Evolutionary conservation across 1,140 invertebrate species (phyloP).

Genomic region (Aphaenogaster ashmeadi): DNA sequence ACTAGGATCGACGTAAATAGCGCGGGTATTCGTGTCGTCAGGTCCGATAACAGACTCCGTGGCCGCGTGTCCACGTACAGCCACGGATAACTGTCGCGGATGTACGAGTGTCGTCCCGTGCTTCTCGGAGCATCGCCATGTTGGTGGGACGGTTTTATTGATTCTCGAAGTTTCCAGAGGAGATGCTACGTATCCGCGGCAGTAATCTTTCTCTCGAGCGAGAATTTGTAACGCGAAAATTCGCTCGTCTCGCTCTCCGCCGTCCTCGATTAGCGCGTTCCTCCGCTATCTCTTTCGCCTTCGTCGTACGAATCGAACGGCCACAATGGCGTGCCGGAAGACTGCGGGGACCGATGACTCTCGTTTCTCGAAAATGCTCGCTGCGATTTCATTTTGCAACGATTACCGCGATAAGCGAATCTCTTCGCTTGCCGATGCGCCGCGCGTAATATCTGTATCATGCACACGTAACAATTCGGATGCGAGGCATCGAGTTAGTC

Average conservation of each 20-base stretch:
- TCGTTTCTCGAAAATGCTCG: not conserved
- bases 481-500: not conserved
- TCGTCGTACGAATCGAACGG: no score
- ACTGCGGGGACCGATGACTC: not conserved
- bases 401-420: not conserved
- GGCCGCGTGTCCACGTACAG: not conserved
- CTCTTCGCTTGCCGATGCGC: not conserved
- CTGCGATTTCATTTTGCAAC: not conserved
- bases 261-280: not conserved
- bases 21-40: no score
- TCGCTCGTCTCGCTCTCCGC: not conserved
- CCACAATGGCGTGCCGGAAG: not conserved
- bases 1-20: constrained; percentile 14
- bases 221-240: not conserved
- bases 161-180: constrained; percentile 85
- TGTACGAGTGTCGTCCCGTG: constrained; percentile 70
- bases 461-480: not conserved
- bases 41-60: not conserved
- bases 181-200: constrained; percentile 16
- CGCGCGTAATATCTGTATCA: not conserved
- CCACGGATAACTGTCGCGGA: constrained; percentile 5
- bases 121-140: constrained; percentile 83
- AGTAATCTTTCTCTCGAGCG: not conserved
- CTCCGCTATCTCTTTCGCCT: not conserved
- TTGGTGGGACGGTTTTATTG: constrained; percentile 83